These are phyloP conservation scores for Drosophila rellima DNA, from an alignment of 2,888 invertebrate genomes.

Conservation along the genomic window DNA sequence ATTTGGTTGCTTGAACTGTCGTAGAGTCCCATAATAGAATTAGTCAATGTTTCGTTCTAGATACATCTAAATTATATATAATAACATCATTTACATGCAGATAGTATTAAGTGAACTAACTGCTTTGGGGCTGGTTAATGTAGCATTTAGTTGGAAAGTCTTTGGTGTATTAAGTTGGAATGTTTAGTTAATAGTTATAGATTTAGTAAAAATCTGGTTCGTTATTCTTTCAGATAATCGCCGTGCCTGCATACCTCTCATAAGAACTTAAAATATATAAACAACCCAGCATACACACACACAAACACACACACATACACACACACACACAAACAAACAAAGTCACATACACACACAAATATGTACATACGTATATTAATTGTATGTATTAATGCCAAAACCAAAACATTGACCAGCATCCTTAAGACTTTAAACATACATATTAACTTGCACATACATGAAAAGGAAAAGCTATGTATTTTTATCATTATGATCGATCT, in stretches of 20 bases:
- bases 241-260: constrained; percentile 77
- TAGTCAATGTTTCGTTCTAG: background rate
- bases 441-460: constrained; percentile 8
- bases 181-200: constrained; percentile 22
- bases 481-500: constrained; percentile 7
- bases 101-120: constrained; percentile 1
- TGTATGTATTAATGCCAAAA: constrained; percentile 67
- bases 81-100: background rate
- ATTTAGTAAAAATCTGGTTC: constrained; percentile 67
- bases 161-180: constrained; percentile 3
- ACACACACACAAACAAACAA: constrained; percentile 10
- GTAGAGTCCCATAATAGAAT: background rate
- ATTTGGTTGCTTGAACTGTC: background rate
- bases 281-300: constrained; percentile 11
- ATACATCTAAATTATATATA: background rate
- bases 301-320: constrained; percentile 12
- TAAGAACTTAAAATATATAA: constrained; percentile 47
- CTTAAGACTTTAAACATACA: constrained; percentile 38
- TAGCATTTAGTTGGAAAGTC: background rate
- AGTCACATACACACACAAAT: constrained; percentile 9
- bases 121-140: background rate
- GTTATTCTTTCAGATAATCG: constrained; percentile 76
- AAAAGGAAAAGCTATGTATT: constrained; percentile 36
- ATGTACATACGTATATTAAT: constrained; percentile 14
- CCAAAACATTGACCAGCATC: constrained; percentile 64